Conservation (phyloP, 2,797 vertebrate genomes). For the Columba guinea region DNA sequence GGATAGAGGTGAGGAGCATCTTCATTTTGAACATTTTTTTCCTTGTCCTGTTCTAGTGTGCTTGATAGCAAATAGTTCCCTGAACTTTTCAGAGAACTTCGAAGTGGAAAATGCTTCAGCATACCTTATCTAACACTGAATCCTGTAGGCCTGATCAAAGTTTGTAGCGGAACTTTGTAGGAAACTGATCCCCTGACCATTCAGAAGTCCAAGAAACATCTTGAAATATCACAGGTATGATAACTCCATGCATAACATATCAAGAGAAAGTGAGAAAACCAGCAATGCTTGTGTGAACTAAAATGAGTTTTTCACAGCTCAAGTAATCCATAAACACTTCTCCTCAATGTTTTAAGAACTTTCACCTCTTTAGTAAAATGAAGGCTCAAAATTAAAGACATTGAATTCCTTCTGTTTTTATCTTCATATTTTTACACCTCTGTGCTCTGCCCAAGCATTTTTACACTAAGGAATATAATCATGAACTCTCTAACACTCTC, state of each 20-base stretch:
- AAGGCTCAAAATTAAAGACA: slow-evolving; percentile 41
- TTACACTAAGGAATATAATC: background rate
- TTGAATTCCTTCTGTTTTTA: background rate
- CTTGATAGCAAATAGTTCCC: background rate
- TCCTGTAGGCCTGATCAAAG: background rate
- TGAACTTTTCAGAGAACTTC: background rate
- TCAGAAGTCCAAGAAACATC: background rate
- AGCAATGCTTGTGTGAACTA: slow-evolving; percentile 39
- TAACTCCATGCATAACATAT: slow-evolving; percentile 32
- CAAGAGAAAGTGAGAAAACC: slow-evolving; percentile 57
- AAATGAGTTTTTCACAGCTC: slow-evolving; percentile 63
- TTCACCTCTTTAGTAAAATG: slow-evolving; percentile 46
- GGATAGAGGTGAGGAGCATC: background rate
- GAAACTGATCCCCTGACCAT: slow-evolving; percentile 16
- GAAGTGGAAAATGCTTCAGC: background rate
- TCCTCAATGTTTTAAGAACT: slow-evolving; percentile 38
- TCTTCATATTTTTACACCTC: slow-evolving; percentile 47
- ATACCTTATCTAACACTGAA: background rate
- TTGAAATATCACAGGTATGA: slow-evolving; percentile 33
- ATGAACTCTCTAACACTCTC: slow-evolving; percentile 19
- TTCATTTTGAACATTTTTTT: background rate
- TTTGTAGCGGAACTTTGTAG: slow-evolving; percentile 19
- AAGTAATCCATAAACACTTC: slow-evolving; percentile 46
- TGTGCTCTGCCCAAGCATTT: slow-evolving; percentile 44
- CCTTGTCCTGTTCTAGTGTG: background rate